A percentile compares a stretch with the other conserved stretches of the same genome.
These are phyloP conservation scores for Nemoura dubitans DNA, from an alignment of 2,888 invertebrate species.

Conservation along the genomic window DNA sequence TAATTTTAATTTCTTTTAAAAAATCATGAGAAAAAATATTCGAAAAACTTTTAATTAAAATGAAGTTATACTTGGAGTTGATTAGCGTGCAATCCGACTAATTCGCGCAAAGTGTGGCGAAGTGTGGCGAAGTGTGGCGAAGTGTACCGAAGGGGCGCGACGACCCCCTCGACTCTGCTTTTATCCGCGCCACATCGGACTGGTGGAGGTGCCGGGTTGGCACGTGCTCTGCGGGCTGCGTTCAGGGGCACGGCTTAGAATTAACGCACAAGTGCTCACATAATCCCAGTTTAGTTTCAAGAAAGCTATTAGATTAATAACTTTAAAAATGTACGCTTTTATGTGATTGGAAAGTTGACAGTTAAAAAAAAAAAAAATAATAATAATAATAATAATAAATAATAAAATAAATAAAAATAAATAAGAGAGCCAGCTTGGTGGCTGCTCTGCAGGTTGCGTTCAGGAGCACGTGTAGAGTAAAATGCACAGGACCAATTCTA, in stretches of 20 bases:
- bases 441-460: no score
- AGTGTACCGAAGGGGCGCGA: not conserved
- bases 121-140: not conserved
- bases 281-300: no score
- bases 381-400: no score
- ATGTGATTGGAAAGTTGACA: no score
- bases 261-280: no score
- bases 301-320: no score
- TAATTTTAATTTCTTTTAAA: not conserved
- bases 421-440: no score
- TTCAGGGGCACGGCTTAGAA: not conserved
- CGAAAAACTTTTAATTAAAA: slow-evolving; percentile 7
- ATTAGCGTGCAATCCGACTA: not conserved
- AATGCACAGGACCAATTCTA: no score
- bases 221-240: not conserved
- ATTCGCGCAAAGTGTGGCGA: not conserved
- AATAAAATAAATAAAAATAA: no score
- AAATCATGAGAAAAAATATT: not conserved
- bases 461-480: no score
- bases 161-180: not conserved
- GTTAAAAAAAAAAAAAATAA: no score
- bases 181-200: not conserved
- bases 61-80: not conserved
- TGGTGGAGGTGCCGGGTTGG: not conserved
- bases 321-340: no score